Percentiles rank a stretch among this genome's conserved stretches.
phyloP scores from a whole-genome alignment of 2,888 invertebrate species.

The Dasypogon diadema region DNA sequence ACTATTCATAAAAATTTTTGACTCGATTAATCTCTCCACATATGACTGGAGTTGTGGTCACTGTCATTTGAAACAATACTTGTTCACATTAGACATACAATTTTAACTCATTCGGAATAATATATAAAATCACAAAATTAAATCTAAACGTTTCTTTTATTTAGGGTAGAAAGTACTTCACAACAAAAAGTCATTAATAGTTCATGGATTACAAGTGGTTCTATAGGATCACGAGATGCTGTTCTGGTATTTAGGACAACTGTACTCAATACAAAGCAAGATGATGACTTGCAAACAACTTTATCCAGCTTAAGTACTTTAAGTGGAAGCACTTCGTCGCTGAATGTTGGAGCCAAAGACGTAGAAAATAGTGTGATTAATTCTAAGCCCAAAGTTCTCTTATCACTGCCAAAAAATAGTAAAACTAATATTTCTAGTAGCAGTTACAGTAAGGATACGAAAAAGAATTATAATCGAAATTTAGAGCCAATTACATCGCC shows the following conservation, averaged over 20 bases:
- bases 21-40: neutral
- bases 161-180: conserved; percentile 11
- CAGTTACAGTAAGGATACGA: conserved; percentile 36
- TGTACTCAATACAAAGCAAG: conserved; percentile 68
- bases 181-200: conserved; percentile 1
- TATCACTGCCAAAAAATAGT: conserved; percentile 59
- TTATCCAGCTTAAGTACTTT: neutral
- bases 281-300: conserved; percentile 53
- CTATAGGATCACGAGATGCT: conserved; percentile 74
- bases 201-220: conserved; percentile 73
- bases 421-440: conserved; percentile 51
- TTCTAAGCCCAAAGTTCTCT: conserved; percentile 58
- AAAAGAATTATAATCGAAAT: conserved; percentile 27
- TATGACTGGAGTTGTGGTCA: conserved; percentile 16
- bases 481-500: conserved; percentile 52
- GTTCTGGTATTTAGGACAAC: conserved; percentile 76
- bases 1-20: too few species aligned
- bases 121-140: too few species aligned
- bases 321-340: conserved; percentile 50
- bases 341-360: conserved; percentile 54
- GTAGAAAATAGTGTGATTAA: conserved; percentile 53
- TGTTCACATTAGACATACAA: too few species aligned
- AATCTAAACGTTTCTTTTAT: too few species aligned
- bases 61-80: too few species aligned
- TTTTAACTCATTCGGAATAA: too few species aligned